A percentile compares a stretch with the other conserved stretches of the same genome.
Evolutionary conservation across 2,888 invertebrate genomes (phyloP).

Genomic region (Tubulanus polymorphus): DNA sequence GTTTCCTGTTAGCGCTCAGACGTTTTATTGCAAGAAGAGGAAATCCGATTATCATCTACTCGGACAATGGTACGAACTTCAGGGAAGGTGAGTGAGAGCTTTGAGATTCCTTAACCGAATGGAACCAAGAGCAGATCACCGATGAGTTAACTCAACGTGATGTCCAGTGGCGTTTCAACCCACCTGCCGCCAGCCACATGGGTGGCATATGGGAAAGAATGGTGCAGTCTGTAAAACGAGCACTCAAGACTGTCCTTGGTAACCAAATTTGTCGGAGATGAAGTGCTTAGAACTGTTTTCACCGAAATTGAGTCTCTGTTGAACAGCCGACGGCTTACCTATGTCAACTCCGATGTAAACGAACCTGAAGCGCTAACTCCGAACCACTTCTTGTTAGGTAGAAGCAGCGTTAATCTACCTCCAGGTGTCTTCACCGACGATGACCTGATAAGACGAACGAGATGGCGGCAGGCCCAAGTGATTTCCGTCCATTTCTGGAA

Average conservation of each 20-base stretch:
- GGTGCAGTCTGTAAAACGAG: neutral
- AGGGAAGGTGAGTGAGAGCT: slow-evolving; percentile 16
- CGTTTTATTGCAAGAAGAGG: slow-evolving; percentile 1
- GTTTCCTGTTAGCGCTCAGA: slow-evolving; percentile 1
- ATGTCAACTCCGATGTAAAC: slow-evolving; percentile 6
- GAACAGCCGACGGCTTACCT: slow-evolving; percentile 4
- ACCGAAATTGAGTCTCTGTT: slow-evolving; percentile 1
- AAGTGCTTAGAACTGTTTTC: neutral
- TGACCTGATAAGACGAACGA: neutral
- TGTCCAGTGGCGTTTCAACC: slow-evolving; percentile 8
- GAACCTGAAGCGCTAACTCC: slow-evolving; percentile 24
- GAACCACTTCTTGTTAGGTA: slow-evolving; percentile 32
- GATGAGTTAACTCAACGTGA: neutral
- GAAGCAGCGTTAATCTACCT: neutral
- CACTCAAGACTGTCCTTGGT: neutral
- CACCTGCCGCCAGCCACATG: no score
- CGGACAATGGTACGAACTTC: slow-evolving; percentile 22
- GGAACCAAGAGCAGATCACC: slow-evolving; percentile 3
- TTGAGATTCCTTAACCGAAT: no score
- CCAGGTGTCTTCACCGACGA: neutral
- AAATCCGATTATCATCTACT: no score
- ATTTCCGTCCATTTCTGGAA: slow-evolving; percentile 6
- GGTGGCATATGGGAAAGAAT: slow-evolving; percentile 5
- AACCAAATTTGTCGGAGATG: neutral
- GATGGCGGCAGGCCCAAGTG: slow-evolving; percentile 1